Base-by-base conservation (phyloP, 2,113 vertebrate genomes). In the Brachirus orientalis region DNA sequence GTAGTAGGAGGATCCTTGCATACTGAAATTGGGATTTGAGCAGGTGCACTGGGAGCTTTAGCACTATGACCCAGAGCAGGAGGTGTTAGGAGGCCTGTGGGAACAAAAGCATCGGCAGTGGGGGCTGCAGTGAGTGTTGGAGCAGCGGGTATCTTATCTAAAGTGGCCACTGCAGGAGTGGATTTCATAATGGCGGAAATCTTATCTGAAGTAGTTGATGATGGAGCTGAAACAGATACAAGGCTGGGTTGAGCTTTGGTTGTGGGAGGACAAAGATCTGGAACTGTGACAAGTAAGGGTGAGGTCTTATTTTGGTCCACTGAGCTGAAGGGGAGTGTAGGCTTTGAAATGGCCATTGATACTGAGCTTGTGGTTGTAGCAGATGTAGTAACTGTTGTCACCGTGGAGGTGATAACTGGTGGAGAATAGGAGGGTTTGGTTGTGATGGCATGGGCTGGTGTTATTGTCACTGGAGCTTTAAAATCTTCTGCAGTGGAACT, bases 131-230 rank as follows among this genome's bases (percentile, higher is more conserved):
- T 18, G 1, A 10, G 6, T 22, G 33, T 52, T 10, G 62, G 50
- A 66, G 36, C 58, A 43, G 82, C 46, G 8, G 54, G 33, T 2
- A 3, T 77, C 64, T 82, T 85, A 69, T 83, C 78, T 40, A 65
- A 38, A 60, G 53, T 58, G 10, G 53, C 14, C 1, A 73, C 11
- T 43, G 35, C n/a, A 20, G 58, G 36, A 47, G 58, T 17, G 18
- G 71, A 69, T 79, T 66, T 75, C 68, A 61, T 57, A 0, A 0
- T 45, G 37, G 83, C 63, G 46, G 54, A 57, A 50, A 57, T 18
- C 50, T 63, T 81, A 80, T 72, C 72, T 72, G 17, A 55, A 71
- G 60, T 48, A 61, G 59, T 12, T 63, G 47, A 69, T 48, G 56
- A 43, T 45, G 50, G 43, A 52, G 70, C 9, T 41, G 76, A 54